These are phyloP conservation scores for Chelmon rostratus DNA, from an alignment of 2,797 vertebrate species.

Conservation along the genomic window DNA sequence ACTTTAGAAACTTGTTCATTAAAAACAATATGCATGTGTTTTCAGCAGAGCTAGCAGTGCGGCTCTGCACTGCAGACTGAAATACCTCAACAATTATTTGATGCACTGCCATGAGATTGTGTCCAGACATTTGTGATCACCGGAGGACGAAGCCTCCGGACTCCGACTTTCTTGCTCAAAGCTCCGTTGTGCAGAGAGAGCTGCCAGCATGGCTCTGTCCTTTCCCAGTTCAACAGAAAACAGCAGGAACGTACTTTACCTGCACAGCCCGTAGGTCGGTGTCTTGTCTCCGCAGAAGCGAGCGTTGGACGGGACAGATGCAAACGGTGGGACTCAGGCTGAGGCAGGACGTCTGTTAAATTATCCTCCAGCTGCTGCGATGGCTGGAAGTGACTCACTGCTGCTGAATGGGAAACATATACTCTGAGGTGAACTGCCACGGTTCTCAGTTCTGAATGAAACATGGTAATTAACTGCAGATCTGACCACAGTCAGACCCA, in stretches of 20 bases:
- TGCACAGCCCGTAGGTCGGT: conserved; percentile 2
- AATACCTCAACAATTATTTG: no score
- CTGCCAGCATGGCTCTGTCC: no score
- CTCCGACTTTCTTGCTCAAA: no score
- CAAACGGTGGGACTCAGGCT: not conserved
- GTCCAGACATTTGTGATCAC: no score
- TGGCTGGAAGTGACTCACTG: conserved; percentile 46
- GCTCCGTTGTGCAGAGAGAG: no score
- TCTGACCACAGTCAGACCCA: conserved; percentile 38
- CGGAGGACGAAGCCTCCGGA: no score
- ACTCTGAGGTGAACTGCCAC: conserved; percentile 14
- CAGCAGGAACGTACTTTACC: conserved; percentile 1
- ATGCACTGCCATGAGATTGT: no score
- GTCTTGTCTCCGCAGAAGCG: conserved; percentile 3
- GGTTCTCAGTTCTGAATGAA: conserved; percentile 33
- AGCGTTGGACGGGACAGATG: not conserved
- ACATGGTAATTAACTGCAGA: conserved; percentile 41
- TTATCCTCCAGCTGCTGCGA: conserved; percentile 43
- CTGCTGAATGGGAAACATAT: conserved; percentile 28
- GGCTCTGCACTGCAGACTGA: no score
- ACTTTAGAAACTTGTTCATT: not conserved
- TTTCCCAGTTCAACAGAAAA: no score
- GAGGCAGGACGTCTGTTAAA: conserved; percentile 26
- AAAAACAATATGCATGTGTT: no score
- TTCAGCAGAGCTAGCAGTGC: no score